Conservation (phyloP, 2,888 invertebrate species). For the Aquatica leii region DNA sequence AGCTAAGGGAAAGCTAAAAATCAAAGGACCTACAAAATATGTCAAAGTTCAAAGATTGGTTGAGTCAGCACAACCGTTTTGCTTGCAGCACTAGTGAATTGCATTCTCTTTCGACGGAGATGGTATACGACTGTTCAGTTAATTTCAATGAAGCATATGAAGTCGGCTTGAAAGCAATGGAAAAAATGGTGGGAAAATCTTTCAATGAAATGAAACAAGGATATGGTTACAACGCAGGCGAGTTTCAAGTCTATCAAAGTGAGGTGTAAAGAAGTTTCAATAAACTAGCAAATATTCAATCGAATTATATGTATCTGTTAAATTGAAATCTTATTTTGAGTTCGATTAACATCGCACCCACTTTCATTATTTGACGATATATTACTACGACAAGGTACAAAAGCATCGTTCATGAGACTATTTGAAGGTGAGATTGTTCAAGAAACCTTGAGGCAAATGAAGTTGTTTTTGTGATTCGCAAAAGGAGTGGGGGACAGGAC, state of each 20-base stretch:
- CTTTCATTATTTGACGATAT: neutral
- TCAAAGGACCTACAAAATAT: slow-evolving; percentile 5
- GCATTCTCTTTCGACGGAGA: neutral
- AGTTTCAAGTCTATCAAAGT: slow-evolving; percentile 11
- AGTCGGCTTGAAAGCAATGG: neutral
- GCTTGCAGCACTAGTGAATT: neutral
- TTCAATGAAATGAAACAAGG: slow-evolving; percentile 2
- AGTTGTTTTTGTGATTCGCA: no score
- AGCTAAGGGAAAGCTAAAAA: neutral
- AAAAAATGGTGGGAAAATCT: neutral
- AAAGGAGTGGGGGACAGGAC: no score
- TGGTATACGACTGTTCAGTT: slow-evolving; percentile 7
- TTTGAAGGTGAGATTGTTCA: neutral
- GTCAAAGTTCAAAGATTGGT: slow-evolving; percentile 7
- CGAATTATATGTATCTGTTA: slow-evolving; percentile 10
- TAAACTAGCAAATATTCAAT: slow-evolving; percentile 12
- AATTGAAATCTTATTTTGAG: slow-evolving; percentile 8
- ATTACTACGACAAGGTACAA: neutral
- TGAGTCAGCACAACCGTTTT: slow-evolving; percentile 9
- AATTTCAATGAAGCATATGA: slow-evolving; percentile 1
- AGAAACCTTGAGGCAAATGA: neutral
- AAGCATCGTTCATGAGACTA: slow-evolving; percentile 3
- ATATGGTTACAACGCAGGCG: slow-evolving; percentile 11
- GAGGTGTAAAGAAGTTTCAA: slow-evolving; percentile 1
- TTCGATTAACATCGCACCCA: slow-evolving; percentile 1